phyloP scores from a whole-genome alignment of 2,797 vertebrate species.

The Kryptolebias ocellatus region DNA sequence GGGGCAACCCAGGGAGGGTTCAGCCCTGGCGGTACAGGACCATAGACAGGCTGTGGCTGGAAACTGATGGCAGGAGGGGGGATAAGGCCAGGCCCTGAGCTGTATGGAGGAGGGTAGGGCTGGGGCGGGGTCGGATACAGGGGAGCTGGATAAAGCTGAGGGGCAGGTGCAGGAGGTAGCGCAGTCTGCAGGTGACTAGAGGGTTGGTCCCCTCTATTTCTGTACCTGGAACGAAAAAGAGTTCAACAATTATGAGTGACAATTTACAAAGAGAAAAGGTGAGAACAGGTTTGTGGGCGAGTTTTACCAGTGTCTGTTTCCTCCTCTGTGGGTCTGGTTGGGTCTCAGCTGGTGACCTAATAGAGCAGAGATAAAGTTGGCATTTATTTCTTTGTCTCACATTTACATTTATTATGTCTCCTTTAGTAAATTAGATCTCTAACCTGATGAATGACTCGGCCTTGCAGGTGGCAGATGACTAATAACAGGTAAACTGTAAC shows the following conservation, averaged over 20 bases:
- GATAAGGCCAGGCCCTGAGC: slow-evolving; percentile 62
- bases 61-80: slow-evolving; percentile 84
- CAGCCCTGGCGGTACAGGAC: slow-evolving; percentile 88
- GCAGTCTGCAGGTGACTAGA: slow-evolving; percentile 48
- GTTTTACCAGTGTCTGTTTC: slow-evolving; percentile 69
- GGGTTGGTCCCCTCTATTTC: slow-evolving; percentile 64
- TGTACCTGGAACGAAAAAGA: slow-evolving; percentile 49
- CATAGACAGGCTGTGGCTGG: slow-evolving; percentile 88
- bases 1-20: slow-evolving; percentile 90
- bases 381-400: background rate
- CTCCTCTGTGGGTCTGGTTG: slow-evolving; percentile 63
- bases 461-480: slow-evolving; percentile 82
- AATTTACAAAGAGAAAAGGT: background rate
- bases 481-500: slow-evolving; percentile 88
- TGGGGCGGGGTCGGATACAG: slow-evolving; percentile 72
- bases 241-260: background rate
- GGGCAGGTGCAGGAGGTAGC: slow-evolving; percentile 49
- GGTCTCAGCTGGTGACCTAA: slow-evolving; percentile 64
- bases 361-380: slow-evolving; percentile 5
- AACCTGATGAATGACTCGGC: slow-evolving; percentile 61
- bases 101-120: slow-evolving; percentile 67
- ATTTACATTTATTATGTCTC: background rate
- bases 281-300: background rate
- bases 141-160: slow-evolving; percentile 72
- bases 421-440: slow-evolving; percentile 9